These are phyloP conservation scores for Teleogryllus occipitalis DNA, from an alignment of 1,140 invertebrate species.

Conservation along the genomic window DNA sequence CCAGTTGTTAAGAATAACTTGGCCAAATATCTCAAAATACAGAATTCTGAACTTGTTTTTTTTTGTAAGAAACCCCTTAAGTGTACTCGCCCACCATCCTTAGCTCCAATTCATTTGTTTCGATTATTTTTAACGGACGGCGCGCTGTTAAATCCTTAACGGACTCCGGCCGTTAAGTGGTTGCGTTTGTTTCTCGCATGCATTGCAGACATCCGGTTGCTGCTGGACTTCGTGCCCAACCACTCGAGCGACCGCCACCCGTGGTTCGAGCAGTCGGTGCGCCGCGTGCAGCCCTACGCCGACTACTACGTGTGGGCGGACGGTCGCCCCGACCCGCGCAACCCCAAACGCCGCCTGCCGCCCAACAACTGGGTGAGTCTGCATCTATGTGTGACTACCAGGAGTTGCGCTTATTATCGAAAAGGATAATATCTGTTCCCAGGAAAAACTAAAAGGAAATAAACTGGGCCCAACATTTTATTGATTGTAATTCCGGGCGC, in stretches of 20 bases:
- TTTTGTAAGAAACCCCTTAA: too few relatives aligned
- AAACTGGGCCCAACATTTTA: too few relatives aligned
- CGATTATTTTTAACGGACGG: too few relatives aligned
- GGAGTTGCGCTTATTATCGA: background rate
- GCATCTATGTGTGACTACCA: background rate
- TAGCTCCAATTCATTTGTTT: too few relatives aligned
- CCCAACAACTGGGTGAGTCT: conserved; percentile 68
- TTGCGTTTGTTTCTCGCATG: too few relatives aligned
- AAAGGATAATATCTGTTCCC: background rate
- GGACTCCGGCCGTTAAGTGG: too few relatives aligned
- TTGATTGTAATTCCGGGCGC: too few relatives aligned
- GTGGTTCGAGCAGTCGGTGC: conserved; percentile 58
- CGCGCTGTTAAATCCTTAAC: too few relatives aligned
- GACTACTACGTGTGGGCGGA: conserved; percentile 63
- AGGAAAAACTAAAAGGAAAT: background rate
- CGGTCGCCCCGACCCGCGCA: conserved; percentile 29
- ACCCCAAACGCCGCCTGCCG: conserved; percentile 32
- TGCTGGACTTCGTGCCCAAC: conserved; percentile 63
- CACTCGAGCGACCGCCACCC: conserved; percentile 59
- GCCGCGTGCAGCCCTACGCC: conserved; percentile 41
- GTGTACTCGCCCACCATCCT: too few relatives aligned
- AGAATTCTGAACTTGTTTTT: too few relatives aligned
- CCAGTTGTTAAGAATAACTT: too few relatives aligned
- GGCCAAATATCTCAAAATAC: too few relatives aligned
- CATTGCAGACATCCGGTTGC: conserved; percentile 40